phyloP scores from a whole-genome alignment of 35 echinoderm and acorn worm genomes.

The Amphiura filiformis region DNA sequence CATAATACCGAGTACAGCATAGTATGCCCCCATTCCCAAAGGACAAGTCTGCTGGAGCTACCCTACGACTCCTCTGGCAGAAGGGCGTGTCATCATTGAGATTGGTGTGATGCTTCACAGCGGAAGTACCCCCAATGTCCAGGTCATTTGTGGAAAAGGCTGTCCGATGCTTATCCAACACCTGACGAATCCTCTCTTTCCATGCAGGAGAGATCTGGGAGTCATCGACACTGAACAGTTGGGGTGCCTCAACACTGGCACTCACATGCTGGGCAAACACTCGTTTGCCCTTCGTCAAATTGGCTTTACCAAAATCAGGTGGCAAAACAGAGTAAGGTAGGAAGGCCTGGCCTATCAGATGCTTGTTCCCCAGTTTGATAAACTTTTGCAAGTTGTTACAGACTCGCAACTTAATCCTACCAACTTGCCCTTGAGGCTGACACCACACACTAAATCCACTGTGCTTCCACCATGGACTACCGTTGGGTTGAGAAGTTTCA shows the following conservation, averaged over 20 bases:
- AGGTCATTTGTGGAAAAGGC: conserved; percentile 55
- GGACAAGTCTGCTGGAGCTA: conserved; percentile 53
- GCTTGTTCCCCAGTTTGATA: not conserved
- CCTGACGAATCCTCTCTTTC: not conserved
- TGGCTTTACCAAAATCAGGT: not conserved
- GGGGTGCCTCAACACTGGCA: not conserved
- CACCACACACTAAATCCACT: conserved; percentile 5
- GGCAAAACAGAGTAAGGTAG: not conserved
- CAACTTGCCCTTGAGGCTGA: not conserved
- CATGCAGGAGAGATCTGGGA: conserved; percentile 13
- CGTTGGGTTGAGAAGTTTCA: not conserved
- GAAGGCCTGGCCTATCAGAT: not conserved
- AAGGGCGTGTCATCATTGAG: conserved; percentile 56
- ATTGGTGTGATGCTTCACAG: conserved; percentile 35
- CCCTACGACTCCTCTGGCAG: conserved; percentile 16
- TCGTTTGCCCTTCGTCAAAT: not conserved
- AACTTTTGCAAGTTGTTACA: conserved; percentile 7
- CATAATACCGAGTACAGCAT: too few species aligned
- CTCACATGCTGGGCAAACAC: not conserved
- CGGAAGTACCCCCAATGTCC: conserved; percentile 62
- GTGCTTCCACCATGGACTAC: not conserved
- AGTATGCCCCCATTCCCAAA: too few species aligned
- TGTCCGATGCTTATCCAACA: not conserved
- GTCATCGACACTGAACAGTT: conserved; percentile 5
- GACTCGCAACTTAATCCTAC: not conserved